Percentiles rank a stretch among this genome's conserved stretches.
These are phyloP conservation scores for Neoascia interrupta DNA, from an alignment of 2,888 invertebrate species.

Conservation along the genomic window DNA sequence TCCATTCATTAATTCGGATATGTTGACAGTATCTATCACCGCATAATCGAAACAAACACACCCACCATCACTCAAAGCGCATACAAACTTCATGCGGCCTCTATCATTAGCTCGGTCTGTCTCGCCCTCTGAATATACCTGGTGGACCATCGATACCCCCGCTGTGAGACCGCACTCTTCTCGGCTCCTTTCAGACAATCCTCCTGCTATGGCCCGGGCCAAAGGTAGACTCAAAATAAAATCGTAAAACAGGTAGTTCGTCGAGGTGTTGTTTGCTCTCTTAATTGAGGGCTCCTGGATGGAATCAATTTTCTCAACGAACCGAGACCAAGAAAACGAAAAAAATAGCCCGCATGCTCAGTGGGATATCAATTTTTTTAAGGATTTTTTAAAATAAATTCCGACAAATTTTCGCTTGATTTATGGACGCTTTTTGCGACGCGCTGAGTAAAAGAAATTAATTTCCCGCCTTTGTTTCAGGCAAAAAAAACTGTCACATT, in stretches of 20 bases:
- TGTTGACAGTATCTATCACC: constrained; percentile 69
- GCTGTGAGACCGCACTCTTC: constrained; percentile 7
- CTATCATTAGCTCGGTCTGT: constrained; percentile 52
- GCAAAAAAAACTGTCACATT: constrained; percentile 33
- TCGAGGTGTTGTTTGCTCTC: constrained; percentile 66
- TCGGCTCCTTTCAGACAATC: not conserved
- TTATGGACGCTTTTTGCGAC: constrained; percentile 44
- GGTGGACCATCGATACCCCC: not conserved
- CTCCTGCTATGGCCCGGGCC: constrained; percentile 24
- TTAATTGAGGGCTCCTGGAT: constrained; percentile 69
- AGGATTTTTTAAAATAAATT: constrained; percentile 13
- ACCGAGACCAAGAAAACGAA: no score
- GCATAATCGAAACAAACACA: constrained; percentile 69
- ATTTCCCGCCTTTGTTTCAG: constrained; percentile 39
- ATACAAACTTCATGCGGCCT: constrained; percentile 14
- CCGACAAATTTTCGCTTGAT: constrained; percentile 53
- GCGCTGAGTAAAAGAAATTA: constrained; percentile 21
- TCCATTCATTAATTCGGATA: constrained; percentile 68
- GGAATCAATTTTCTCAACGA: constrained; percentile 14
- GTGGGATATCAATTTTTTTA: constrained; percentile 27
- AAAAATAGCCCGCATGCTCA: not conserved
- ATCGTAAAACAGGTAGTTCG: constrained; percentile 67
- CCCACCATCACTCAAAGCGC: constrained; percentile 66
- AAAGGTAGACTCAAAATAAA: constrained; percentile 56
- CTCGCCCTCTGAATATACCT: not conserved